Evolutionary conservation across 2,888 invertebrate genomes (phyloP).

Genomic region (Diarsia brunnea): DNA sequence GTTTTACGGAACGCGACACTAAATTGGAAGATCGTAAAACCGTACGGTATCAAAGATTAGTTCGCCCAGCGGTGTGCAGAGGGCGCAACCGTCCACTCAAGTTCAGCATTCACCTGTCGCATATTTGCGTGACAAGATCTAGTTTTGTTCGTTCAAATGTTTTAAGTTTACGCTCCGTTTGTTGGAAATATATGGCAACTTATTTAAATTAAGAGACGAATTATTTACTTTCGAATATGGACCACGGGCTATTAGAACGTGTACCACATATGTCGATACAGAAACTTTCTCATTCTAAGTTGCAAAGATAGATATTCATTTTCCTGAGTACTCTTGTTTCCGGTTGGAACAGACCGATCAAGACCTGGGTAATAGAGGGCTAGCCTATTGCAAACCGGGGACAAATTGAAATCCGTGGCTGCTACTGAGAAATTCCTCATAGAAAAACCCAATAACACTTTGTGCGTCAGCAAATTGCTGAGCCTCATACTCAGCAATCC

Average conservation of each 20-base stretch:
- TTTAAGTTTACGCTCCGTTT: conserved; percentile 47
- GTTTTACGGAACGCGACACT: conserved; percentile 79
- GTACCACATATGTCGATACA: background rate
- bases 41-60: conserved; percentile 85
- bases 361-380: no score
- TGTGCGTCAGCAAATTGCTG: no score
- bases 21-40: conserved; percentile 87
- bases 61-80: conserved; percentile 78
- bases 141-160: conserved; percentile 42
- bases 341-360: no score
- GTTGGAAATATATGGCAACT: conserved; percentile 31
- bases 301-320: background rate
- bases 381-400: no score
- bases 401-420: no score
- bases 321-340: background rate
- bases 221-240: conserved; percentile 29
- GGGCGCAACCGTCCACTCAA: conserved; percentile 67
- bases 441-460: no score
- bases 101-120: conserved; percentile 76
- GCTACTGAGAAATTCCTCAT: no score
- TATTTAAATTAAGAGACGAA: conserved; percentile 18
- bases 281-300: background rate
- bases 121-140: conserved; percentile 62
- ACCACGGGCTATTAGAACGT: background rate
- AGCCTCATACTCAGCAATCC: no score